phyloP scores from a whole-genome alignment of 1,140 invertebrate genomes.

The Scaptomyza hsui region DNA sequence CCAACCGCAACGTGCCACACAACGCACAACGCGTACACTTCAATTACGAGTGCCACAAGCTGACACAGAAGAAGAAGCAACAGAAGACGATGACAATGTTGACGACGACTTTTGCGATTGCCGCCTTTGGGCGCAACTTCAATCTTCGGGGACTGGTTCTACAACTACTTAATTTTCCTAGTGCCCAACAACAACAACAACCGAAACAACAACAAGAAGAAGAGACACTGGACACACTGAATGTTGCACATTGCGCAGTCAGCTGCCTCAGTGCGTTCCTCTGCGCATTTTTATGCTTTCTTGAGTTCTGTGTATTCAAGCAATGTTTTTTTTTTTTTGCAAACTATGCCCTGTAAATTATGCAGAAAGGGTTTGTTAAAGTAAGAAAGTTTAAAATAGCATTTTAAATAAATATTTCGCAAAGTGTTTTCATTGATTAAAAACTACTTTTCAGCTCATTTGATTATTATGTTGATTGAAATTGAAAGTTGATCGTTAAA shows the following conservation, averaged over 20 bases:
- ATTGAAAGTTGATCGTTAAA: too few species aligned
- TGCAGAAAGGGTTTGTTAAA: not conserved
- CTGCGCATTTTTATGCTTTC: slow-evolving; percentile 63
- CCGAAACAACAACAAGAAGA: slow-evolving; percentile 8
- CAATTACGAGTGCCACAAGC: slow-evolving; percentile 59
- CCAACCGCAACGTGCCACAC: slow-evolving; percentile 13
- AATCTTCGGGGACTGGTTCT: slow-evolving; percentile 71
- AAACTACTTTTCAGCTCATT: too few species aligned
- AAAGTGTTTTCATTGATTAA: too few species aligned
- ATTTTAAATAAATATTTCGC: too few species aligned
- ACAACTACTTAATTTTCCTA: slow-evolving; percentile 75
- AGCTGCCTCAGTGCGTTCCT: slow-evolving; percentile 36
- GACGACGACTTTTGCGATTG: slow-evolving; percentile 24
- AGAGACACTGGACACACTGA: not conserved
- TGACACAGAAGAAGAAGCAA: slow-evolving; percentile 1
- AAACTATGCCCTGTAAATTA: slow-evolving; percentile 10
- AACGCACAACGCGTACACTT: slow-evolving; percentile 65
- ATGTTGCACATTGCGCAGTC: slow-evolving; percentile 15
- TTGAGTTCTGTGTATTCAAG: slow-evolving; percentile 60
- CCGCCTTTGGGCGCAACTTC: slow-evolving; percentile 44
- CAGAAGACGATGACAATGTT: slow-evolving; percentile 4
- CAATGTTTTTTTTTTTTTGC: not conserved
- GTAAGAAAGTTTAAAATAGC: too few species aligned
- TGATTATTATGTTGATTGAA: too few species aligned
- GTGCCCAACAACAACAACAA: slow-evolving; percentile 21